A percentile compares a stretch with the other conserved stretches of the same genome.
Conservation (phyloP, 1,140 invertebrate species). For the Dreissena rostriformis region DNA sequence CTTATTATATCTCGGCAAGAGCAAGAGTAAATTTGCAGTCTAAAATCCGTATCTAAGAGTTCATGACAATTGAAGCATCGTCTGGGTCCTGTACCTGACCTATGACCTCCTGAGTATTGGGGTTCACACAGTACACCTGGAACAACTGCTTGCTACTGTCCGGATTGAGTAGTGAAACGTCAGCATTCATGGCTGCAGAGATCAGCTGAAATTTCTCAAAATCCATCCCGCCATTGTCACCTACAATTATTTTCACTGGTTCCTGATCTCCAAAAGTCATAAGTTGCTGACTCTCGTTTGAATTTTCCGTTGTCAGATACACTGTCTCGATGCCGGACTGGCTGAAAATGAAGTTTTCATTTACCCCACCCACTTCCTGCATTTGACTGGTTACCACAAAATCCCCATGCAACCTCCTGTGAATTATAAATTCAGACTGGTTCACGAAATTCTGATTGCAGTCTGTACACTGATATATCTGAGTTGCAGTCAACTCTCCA, state of each 20-base stretch:
- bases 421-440: neutral
- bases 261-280: neutral
- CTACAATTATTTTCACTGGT: slow-evolving; percentile 2
- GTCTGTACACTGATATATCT: too few species aligned
- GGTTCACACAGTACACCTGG: slow-evolving; percentile 38
- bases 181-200: slow-evolving; percentile 22
- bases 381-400: neutral
- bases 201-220: slow-evolving; percentile 41
- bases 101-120: slow-evolving; percentile 41
- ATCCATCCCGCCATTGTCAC: slow-evolving; percentile 10
- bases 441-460: neutral
- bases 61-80: neutral
- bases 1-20: too few species aligned
- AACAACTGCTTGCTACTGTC: slow-evolving; percentile 15
- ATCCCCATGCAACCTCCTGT: neutral
- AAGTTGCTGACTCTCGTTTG: neutral
- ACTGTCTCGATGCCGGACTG: neutral
- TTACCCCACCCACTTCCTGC: neutral
- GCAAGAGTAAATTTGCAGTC: too few species aligned
- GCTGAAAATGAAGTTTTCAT: neutral
- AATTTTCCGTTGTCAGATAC: neutral
- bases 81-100: slow-evolving; percentile 24
- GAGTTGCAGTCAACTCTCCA: too few species aligned
- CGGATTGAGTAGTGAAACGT: neutral
- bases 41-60: too few species aligned